phyloP scores from a whole-genome alignment of 2,113 vertebrate species.

The Genyomyrus donnyi region DNA sequence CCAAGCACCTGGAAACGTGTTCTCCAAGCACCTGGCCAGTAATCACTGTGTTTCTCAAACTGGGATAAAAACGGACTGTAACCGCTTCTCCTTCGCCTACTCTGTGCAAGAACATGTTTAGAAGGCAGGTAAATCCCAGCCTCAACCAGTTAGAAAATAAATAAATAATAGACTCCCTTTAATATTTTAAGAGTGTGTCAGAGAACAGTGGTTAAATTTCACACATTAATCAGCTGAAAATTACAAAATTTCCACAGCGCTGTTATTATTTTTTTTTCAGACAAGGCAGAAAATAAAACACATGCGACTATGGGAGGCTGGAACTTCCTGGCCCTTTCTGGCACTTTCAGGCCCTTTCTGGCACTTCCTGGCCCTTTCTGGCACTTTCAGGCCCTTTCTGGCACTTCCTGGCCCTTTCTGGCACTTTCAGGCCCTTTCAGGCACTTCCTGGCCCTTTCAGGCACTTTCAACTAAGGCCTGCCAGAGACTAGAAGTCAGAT shows the following conservation, averaged over 20 bases:
- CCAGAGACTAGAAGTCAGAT: background rate
- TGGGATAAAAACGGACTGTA: background rate
- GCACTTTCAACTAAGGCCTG: background rate
- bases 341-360: no score
- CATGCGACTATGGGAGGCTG: background rate
- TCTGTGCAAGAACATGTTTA: background rate
- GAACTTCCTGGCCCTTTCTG: no score
- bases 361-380: fast-evolving
- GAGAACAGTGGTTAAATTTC: background rate
- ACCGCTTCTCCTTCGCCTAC: no score
- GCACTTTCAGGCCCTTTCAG: no score
- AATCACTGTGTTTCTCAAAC: background rate
- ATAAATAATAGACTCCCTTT: background rate
- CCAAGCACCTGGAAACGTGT: background rate
- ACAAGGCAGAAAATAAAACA: background rate
- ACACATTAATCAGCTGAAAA: background rate
- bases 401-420: no score
- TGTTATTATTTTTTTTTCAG: background rate
- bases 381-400: no score
- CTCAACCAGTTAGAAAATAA: background rate
- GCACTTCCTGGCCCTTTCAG: no score
- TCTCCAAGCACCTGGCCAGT: background rate
- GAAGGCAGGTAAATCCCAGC: background rate
- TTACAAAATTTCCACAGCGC: background rate
- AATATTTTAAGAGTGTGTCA: background rate